Evolutionary conservation across 2,888 invertebrate genomes (phyloP).

Genomic region (Chydorus sphaericus): DNA sequence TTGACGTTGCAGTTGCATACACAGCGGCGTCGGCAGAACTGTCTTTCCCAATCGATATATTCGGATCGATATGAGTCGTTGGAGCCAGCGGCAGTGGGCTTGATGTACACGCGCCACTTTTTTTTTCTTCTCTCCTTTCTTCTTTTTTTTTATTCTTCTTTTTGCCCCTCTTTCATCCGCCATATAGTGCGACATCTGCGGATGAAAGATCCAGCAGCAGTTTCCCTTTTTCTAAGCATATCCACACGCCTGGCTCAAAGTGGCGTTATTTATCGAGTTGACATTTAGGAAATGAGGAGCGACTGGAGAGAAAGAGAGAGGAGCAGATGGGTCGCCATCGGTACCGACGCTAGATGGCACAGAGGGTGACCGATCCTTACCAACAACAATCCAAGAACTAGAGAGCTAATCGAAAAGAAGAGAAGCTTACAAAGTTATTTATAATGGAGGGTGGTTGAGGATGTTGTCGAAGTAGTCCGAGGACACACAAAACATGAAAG

Average conservation of each 20-base stretch:
- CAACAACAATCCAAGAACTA: not conserved
- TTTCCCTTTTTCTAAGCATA: too few species aligned
- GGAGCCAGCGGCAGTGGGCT: too few species aligned
- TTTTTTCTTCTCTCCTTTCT: too few species aligned
- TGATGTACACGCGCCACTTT: too few species aligned
- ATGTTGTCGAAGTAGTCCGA: too few species aligned
- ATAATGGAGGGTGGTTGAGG: too few species aligned
- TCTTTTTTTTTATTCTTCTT: not conserved
- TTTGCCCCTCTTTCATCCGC: not conserved
- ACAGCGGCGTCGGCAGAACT: too few species aligned
- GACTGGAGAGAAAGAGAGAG: not conserved
- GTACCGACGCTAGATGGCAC: not conserved
- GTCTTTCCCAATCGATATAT: not conserved
- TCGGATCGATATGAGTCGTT: not conserved
- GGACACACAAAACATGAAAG: not conserved
- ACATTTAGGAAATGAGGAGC: conserved; percentile 5
- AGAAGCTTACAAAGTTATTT: too few species aligned
- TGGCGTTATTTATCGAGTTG: too few species aligned
- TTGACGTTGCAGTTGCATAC: too few species aligned
- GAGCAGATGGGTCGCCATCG: not conserved
- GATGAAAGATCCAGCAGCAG: not conserved
- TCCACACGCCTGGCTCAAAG: too few species aligned
- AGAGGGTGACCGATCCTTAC: not conserved
- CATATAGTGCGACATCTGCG: not conserved
- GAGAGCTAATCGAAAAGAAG: too few species aligned